A percentile compares a stretch with the other conserved stretches of the same genome.
Evolutionary conservation across 1,140 invertebrate species (phyloP).

Genomic region (Cardiocondyla obscurior): DNA sequence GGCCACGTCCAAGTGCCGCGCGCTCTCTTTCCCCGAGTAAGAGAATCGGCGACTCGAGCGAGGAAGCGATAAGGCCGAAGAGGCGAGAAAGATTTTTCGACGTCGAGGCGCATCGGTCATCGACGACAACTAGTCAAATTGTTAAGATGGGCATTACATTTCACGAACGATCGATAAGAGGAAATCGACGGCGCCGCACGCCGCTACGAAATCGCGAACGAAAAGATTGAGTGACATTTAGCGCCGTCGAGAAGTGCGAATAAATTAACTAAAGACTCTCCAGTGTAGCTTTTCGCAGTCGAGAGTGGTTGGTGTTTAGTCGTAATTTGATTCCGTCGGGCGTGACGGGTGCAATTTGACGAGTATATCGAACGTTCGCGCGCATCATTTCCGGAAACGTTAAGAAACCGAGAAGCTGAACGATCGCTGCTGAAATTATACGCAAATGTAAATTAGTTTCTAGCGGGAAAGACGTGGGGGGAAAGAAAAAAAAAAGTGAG

Average conservation of each 20-base stretch:
- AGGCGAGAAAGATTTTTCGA: neutral
- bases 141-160: constrained; percentile 64
- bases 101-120: constrained; percentile 17
- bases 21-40: constrained; percentile 10
- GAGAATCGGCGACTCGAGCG: constrained; percentile 23
- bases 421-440: too few species aligned
- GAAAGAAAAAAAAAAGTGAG: too few species aligned
- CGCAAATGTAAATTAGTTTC: too few species aligned
- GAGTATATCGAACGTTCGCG: neutral
- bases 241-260: neutral
- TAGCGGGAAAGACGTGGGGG: too few species aligned
- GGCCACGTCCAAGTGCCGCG: constrained; percentile 41
- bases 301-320: constrained; percentile 28
- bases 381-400: neutral
- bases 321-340: neutral
- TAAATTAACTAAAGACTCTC: constrained; percentile 2
- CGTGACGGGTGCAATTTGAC: constrained; percentile 8
- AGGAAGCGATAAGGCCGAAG: neutral
- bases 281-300: constrained; percentile 6
- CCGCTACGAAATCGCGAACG: neutral
- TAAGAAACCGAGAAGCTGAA: too few species aligned
- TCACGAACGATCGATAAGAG: constrained; percentile 41
- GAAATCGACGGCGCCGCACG: neutral
- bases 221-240: constrained; percentile 30
- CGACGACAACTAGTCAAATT: constrained; percentile 62